Base-by-base conservation (phyloP, 1,140 invertebrate genomes). In the Mactra quadrangularis region DNA sequence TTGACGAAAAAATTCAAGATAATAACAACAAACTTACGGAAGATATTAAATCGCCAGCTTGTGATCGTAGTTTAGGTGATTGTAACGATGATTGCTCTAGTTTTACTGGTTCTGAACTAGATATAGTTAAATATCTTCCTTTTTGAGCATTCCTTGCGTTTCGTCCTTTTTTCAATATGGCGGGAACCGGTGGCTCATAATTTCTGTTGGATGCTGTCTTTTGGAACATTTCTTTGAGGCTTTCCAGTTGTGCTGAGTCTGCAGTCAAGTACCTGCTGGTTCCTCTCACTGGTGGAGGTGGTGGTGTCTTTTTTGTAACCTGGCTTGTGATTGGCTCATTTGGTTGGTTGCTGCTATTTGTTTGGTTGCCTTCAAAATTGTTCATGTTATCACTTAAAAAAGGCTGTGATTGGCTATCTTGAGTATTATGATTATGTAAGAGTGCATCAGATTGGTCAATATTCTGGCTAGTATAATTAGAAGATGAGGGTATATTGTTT, bases 51-150 rank as follows among this genome's bases (percentile, higher is more conserved):
- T 91, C 90, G 52, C 89, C 89, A 38, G 89, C 90, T 17, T 87
- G 55, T 25, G 86, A 86, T 27, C 88, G 87, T 15, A 88, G 66
- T 25, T 88, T 86, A 7, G 85, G 75, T 50, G 86, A 86, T 33
- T 86, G 47, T 27, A 85, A 74, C 0, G 82, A 15, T 1, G 79
- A 87, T 59, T 92, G 86, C 60, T 92, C 92, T 72, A 92, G 45
- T 53, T 87, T 90, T 11, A 89, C 85, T 4, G 94, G 95, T 87
- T 94, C 92, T 89, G 94, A 95, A 90, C 95, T 95, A 13, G 97
- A 97, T 7, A 97, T 97, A 0, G 97, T 98, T 90, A 97, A 96
- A 92, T 97, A 97, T 68, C 97, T 94, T 55, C 97, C 90, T 77
- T 87, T 85, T 15, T 79, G 45, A 22, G 62, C 25, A 33, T 60